Evolutionary conservation across 2,888 invertebrate genomes (phyloP).

Genomic region (Branchipolynoe longqiensis): DNA sequence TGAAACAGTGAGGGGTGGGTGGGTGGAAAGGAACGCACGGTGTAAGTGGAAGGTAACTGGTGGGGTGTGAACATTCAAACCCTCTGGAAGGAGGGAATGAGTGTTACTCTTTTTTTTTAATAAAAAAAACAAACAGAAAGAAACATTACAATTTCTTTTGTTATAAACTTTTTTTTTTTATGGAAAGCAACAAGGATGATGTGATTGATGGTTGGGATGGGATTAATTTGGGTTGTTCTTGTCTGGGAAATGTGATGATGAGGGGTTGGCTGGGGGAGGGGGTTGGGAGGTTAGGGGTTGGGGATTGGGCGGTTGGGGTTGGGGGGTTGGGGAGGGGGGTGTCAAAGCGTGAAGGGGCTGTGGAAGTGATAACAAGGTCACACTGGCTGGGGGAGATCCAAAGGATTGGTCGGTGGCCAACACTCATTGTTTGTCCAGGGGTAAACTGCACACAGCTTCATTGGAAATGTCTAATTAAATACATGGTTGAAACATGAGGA

Average conservation of each 20-base stretch:
- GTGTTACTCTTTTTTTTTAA: too few species aligned
- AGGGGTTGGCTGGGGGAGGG: background rate
- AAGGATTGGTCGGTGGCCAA: too few species aligned
- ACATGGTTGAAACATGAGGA: background rate
- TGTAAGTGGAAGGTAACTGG: background rate
- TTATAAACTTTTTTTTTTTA: too few species aligned
- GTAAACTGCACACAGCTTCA: background rate
- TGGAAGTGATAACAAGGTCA: background rate
- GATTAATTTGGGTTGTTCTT: too few species aligned
- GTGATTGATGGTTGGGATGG: too few species aligned
- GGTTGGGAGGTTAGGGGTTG: background rate
- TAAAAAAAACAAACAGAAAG: too few species aligned
- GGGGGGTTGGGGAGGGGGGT: too few species aligned
- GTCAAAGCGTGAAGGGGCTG: too few species aligned
- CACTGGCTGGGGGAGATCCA: background rate
- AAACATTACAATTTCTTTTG: too few species aligned
- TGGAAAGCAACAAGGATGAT: too few species aligned
- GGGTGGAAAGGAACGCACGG: background rate
- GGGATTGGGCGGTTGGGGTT: background rate
- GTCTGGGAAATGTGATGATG: background rate
- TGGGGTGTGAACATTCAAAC: background rate
- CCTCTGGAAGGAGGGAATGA: background rate
- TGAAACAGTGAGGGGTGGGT: slow-evolving; percentile 42
- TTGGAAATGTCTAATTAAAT: background rate
- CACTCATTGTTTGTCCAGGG: too few species aligned